Evolutionary conservation across 23 tunicate genomes (phyloP).

Genomic region (Corella eumyota): DNA sequence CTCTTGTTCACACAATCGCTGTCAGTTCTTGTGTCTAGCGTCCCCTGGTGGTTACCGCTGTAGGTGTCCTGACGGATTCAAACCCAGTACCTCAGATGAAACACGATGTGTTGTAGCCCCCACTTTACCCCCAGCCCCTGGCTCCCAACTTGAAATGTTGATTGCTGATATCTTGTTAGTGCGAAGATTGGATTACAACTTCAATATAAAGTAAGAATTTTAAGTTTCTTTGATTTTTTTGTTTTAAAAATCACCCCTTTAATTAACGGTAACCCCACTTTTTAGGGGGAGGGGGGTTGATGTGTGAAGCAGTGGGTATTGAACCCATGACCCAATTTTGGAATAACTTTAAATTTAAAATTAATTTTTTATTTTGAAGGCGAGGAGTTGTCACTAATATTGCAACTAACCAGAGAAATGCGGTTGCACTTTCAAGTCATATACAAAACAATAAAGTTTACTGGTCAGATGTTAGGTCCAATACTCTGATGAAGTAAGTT

Average conservation of each 20-base stretch:
- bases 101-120: not conserved
- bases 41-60: conserved; percentile 8
- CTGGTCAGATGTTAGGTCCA: conserved; percentile 11
- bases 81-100: not conserved
- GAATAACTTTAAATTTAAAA: too few relatives aligned
- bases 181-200: not conserved
- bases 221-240: too few relatives aligned
- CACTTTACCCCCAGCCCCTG: not conserved
- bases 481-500: too few relatives aligned
- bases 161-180: not conserved
- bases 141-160: not conserved
- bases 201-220: not conserved
- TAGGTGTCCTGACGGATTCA: conserved; percentile 3
- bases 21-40: conserved; percentile 2
- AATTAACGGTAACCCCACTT: too few relatives aligned
- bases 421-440: not conserved
- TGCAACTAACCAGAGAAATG: not conserved
- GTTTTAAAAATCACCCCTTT: too few relatives aligned
- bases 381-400: not conserved
- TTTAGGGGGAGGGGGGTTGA: too few relatives aligned
- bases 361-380: conserved; percentile 1
- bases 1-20: not conserved
- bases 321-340: too few relatives aligned
- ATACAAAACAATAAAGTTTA: not conserved
- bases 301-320: too few relatives aligned